These are phyloP conservation scores for Drosophila setifemur DNA, from an alignment of 1,140 invertebrate genomes.

Conservation along the genomic window DNA sequence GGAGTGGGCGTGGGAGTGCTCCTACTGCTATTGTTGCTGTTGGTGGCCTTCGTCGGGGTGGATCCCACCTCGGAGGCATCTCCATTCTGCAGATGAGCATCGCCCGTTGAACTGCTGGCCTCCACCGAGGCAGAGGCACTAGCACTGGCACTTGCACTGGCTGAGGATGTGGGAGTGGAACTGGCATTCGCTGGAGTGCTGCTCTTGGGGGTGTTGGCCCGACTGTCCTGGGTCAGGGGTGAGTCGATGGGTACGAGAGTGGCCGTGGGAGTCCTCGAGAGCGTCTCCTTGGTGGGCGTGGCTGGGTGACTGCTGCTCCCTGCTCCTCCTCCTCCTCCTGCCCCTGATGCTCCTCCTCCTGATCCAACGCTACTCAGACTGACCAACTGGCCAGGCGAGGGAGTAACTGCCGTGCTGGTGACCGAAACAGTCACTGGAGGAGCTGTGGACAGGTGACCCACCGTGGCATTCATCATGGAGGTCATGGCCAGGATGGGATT, in stretches of 20 bases:
- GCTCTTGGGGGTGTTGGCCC: slow-evolving; percentile 15
- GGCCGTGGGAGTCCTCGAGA: slow-evolving; percentile 46
- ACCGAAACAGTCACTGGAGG: slow-evolving; percentile 40
- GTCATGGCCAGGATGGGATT: slow-evolving; percentile 81
- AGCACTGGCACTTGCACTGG: neutral
- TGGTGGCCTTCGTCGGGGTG: slow-evolving; percentile 77
- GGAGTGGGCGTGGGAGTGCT: slow-evolving; percentile 58
- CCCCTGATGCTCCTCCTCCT: slow-evolving; percentile 11
- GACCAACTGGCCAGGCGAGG: slow-evolving; percentile 37
- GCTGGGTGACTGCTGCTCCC: slow-evolving; percentile 19
- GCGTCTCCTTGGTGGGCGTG: slow-evolving; percentile 57
- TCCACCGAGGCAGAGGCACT: slow-evolving; percentile 32
- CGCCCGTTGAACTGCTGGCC: slow-evolving; percentile 49
- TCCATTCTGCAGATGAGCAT: slow-evolving; percentile 44
- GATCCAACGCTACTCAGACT: slow-evolving; percentile 48
- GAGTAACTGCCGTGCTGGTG: slow-evolving; percentile 24
- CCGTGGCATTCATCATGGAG: slow-evolving; percentile 75
- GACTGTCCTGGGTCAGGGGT: slow-evolving; percentile 16
- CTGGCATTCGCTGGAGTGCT: slow-evolving; percentile 2
- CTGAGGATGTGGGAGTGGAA: slow-evolving; percentile 5
- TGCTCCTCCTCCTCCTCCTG: neutral
- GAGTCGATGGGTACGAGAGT: slow-evolving; percentile 82
- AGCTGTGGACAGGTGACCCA: slow-evolving; percentile 51
- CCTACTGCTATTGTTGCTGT: no score
- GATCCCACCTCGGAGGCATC: slow-evolving; percentile 44